Evolutionary conservation across 2,113 vertebrate genomes (phyloP), one percentile per base, ranked within the genome.

Genomic region (Hepsetus odoe): DNA sequence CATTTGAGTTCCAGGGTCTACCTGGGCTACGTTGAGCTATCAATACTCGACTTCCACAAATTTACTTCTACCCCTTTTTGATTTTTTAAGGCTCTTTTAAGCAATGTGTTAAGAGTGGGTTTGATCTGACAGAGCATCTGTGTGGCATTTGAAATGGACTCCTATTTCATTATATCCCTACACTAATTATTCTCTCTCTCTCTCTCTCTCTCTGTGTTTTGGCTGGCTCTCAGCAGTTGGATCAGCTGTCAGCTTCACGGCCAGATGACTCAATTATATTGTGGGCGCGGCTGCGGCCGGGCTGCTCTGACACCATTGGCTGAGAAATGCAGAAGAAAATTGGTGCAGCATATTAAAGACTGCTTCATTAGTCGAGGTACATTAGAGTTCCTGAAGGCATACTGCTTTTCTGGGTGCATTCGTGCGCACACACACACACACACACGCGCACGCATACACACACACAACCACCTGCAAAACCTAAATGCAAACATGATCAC

Each of bases 271-370:
- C 81, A 82, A 77, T 85, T 83, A 74, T 74, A 71, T 74, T 32
- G 32, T 64, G 16, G 69, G 77, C 80, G 80, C 76, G 66, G 73
- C 58, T 84, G 61, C 61, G 46, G 72, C 74, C 74, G 51, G 46
- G 56, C 46, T 46, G 74, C 62, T 73, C 49, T 65, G 38, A 69
- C 71, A 73, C 73, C 74, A 80, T 61, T 80, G 85, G 81, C 83
- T 75, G 56, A 89, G 80, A 87, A 87, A 90, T 85, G 84, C 56
- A 59, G 70, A 83, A 44, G 86, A 86, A 88, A 86, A 90, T 79
- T 75, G 78, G 35, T 38, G 8, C 72, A 70, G 71, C 46, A 12
- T 72, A 80, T 80, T 75, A 75, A 84, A 80, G 61, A 53, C 58
- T 56, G 18, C 65, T 82, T 83, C 80, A 84, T 84, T 82, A 84